These are phyloP conservation scores for Lepidothrix coronata DNA, from an alignment of 2,113 vertebrate genomes.

Conservation along the genomic window DNA sequence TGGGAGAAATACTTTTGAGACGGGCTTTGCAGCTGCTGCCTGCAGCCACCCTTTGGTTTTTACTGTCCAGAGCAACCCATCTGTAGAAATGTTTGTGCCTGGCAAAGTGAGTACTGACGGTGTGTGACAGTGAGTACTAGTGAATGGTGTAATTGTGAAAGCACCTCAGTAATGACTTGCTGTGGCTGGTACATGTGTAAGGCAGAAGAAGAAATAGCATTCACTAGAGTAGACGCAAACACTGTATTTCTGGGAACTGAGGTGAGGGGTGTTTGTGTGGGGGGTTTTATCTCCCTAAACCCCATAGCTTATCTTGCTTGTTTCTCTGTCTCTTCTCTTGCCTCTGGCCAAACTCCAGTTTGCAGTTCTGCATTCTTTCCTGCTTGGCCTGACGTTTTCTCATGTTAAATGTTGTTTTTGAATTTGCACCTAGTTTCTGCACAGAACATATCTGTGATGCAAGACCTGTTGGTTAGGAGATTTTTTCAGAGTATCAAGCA, in stretches of 20 bases:
- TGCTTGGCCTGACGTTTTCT: not conserved
- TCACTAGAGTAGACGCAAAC: not conserved
- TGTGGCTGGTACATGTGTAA: not conserved
- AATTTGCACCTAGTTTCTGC: slow-evolving; percentile 4
- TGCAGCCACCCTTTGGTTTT: not conserved
- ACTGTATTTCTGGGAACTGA: not conserved
- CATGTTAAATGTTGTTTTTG: not conserved
- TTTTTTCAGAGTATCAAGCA: not conserved
- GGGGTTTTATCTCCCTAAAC: not conserved
- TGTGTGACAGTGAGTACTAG: not conserved
- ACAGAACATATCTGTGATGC: not conserved
- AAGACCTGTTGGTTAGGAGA: not conserved
- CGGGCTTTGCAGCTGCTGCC: not conserved
- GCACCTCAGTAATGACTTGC: not conserved
- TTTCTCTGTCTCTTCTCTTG: not conserved
- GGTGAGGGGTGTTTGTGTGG: not conserved
- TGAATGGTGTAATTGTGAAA: not conserved
- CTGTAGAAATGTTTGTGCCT: not conserved
- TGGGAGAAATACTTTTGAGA: not conserved
- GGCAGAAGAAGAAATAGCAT: not conserved
- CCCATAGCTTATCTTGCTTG: not conserved
- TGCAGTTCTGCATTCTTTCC: slow-evolving; percentile 23
- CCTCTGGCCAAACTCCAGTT: not conserved
- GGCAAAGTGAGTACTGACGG: rapidly evolving
- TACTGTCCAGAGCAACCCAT: not conserved